Evolutionary conservation across 2,113 vertebrate genomes (phyloP), one percentile per base, ranked within the genome.

Genomic region (Madoqua kirkii): DNA sequence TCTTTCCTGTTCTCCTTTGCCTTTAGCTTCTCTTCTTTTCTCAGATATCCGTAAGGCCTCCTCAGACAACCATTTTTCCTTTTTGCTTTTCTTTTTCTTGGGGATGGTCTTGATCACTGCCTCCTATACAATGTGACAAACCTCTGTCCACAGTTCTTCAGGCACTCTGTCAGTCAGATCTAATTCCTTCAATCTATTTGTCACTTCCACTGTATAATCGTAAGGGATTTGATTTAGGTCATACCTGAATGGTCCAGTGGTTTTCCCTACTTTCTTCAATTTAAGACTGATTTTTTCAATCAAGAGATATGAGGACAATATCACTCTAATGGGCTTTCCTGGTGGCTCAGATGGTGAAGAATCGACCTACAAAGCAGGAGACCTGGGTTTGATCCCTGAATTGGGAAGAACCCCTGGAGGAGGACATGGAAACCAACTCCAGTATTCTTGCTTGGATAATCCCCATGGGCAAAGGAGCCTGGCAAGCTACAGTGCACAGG

Each of bases 251-350:
- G 67, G 67, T 40, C 19, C 40, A 23, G 67, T 40, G 10, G 67
- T 40, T 71, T 71, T 6, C n/a, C 19, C 5, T 71, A 36, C 64
- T 71, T 71, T 71, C 64, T 11, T 71, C 9, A 36, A 12, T 36
- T 40, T 71, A 71, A 23, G n/a, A 71, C 67, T 71, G n/a, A 71
- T 40, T 36, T 71, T 40, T 71, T 11, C 67, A 40, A 23, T 40
- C 36, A 6, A 19, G 67, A 71, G 9, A 23, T 36, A 71, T 23
- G 5, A 0, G 0, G n/a, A 71, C 36, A 1, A 40, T 71, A 23
- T 5, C 67, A 23, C 67, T 71, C 19, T 40, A 23, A 23, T 23
- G n/a, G 19, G 21, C 67, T 71, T 71, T 40, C 19, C 19, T 71
- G 19, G n/a, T 71, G 67, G n/a, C n/a, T 71, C 19, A 71, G 5